Conservation (phyloP, 2,113 vertebrate genomes). For the Callopanchax toddi region DNA sequence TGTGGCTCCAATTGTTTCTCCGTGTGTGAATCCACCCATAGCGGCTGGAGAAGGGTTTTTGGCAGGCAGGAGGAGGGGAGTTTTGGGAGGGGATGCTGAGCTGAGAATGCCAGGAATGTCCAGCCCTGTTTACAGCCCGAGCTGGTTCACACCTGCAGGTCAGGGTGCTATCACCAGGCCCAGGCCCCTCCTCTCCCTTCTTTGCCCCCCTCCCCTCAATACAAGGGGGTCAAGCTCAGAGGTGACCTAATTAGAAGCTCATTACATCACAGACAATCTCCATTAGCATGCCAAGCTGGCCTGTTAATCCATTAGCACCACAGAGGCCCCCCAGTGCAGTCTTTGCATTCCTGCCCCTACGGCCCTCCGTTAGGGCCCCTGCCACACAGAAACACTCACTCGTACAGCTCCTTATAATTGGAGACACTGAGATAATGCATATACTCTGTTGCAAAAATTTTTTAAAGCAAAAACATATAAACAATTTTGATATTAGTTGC, state of each 20-base stretch:
- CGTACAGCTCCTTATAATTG: constrained; percentile 18
- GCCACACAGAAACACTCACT: constrained; percentile 60
- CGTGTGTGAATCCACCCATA: constrained; percentile 71
- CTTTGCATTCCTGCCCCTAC: constrained; percentile 78
- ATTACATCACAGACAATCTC: constrained; percentile 86
- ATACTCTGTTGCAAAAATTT: neutral
- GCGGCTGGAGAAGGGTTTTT: constrained; percentile 65
- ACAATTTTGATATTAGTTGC: no score
- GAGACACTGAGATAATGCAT: constrained; percentile 14
- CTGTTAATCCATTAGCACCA: constrained; percentile 85
- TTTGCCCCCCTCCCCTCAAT: constrained; percentile 78
- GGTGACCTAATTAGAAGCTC: constrained; percentile 87
- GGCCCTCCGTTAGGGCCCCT: constrained; percentile 59
- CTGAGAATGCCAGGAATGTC: constrained; percentile 84
- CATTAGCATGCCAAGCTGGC: constrained; percentile 83
- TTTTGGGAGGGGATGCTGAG: constrained; percentile 79
- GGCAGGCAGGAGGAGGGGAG: constrained; percentile 69
- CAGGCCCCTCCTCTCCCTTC: constrained; percentile 63
- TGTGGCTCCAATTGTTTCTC: constrained; percentile 76
- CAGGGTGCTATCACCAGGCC: constrained; percentile 82
- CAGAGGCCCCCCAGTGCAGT: constrained; percentile 73
- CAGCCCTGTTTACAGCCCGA: constrained; percentile 81
- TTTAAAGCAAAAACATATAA: no score
- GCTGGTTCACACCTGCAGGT: constrained; percentile 86
- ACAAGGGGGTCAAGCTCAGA: constrained; percentile 85